Evolutionary conservation across 2,113 vertebrate species (phyloP), one percentile per base, ranked within the genome.

Genomic region (Felis chaus): DNA sequence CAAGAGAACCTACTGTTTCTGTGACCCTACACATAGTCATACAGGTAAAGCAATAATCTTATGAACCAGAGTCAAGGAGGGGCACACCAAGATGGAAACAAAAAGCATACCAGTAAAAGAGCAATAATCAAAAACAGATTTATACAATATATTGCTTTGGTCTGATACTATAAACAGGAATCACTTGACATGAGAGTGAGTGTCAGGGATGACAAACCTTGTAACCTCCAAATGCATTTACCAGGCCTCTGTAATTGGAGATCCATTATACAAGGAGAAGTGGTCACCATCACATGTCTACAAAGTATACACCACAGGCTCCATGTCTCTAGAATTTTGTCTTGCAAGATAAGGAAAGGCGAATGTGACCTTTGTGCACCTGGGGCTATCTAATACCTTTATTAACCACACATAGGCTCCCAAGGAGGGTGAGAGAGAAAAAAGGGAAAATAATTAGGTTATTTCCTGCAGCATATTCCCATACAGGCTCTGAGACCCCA

Each of bases 61-160:
- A 95, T 48, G 29, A 94, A 74, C 8, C n/a, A 78, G 31, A 89
- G 61, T 82, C 39, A 85, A 86, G 63, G 19, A 97, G 79, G 16
- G 57, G 31, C 45, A 97, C 36, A 94, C n/a, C 61, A 73, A 93
- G 57, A 92, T 83, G 55, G 81, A 97, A 92, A 92, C 15, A 96
- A 66, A 93, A 84, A 90, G 74, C 33, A 85, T 23, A 74, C 84
- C 19, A 92, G 73, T 81, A 81, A 96, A 91, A 94, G 53, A 78
- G 12, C 18, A 84, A n/a, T 53, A 84, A 95, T 86, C 7, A 95
- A 95, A 94, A 92, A 16, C 27, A 76, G 48, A 94, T 76, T 88
- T 79, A 65, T 55, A 53, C 10, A 83, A 92, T 79, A 50, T 95
- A 66, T 2, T 66, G 27, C 16, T 74, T 93, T 82, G 88, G 31